A percentile compares a stretch with the other conserved stretches of the same genome.
These are phyloP conservation scores for Atta texana DNA, from an alignment of 1,140 invertebrate genomes.

Conservation along the genomic window DNA sequence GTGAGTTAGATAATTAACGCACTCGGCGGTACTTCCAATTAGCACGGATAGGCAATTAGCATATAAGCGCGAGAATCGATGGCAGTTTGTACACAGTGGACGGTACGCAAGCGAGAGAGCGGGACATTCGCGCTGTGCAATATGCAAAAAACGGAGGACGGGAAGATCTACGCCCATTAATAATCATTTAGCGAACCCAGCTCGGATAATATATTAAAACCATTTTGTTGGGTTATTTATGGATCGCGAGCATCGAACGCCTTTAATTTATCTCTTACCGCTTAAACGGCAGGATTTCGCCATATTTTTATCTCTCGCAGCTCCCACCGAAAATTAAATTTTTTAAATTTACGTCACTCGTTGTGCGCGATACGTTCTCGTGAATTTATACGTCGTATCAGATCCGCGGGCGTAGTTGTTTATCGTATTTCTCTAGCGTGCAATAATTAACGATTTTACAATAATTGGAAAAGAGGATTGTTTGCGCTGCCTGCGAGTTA, in stretches of 20 bases:
- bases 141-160: conserved; percentile 54
- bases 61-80: conserved; percentile 64
- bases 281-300: conserved; percentile 44
- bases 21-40: conserved; percentile 70
- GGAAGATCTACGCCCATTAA: conserved; percentile 57
- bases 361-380: conserved; percentile 20
- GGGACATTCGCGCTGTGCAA: conserved; percentile 43
- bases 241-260: conserved; percentile 51
- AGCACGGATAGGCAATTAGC: conserved; percentile 67
- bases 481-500: conserved; percentile 41
- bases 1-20: conserved; percentile 75
- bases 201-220: conserved; percentile 62
- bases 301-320: conserved; percentile 38
- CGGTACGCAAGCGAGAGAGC: conserved; percentile 24
- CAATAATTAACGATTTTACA: conserved; percentile 61
- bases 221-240: conserved; percentile 61
- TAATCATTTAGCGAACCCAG: conserved; percentile 56
- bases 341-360: conserved; percentile 46
- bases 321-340: conserved; percentile 46
- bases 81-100: conserved; percentile 33
- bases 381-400: conserved; percentile 50
- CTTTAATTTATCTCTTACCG: conserved; percentile 59
- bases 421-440: conserved; percentile 47
- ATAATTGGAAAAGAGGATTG: conserved; percentile 58
- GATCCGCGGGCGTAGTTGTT: conserved; percentile 28